These are phyloP conservation scores for Papilio protenor DNA, from an alignment of 2,888 invertebrate species.

Conservation along the genomic window DNA sequence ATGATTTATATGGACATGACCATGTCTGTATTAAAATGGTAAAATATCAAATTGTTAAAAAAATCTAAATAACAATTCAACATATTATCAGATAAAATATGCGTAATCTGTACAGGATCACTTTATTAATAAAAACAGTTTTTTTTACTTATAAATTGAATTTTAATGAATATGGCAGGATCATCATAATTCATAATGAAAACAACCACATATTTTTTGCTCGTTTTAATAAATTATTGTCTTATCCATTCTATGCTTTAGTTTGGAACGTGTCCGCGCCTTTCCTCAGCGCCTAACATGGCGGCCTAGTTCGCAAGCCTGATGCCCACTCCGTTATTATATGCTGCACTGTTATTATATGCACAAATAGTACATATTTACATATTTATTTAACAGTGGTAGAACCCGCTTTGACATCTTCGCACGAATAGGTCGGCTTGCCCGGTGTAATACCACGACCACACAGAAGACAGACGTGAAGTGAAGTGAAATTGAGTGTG, in stretches of 20 bases:
- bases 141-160: too few relatives aligned
- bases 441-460: too few relatives aligned
- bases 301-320: conserved; percentile 54
- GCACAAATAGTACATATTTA: not conserved
- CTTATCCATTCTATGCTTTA: conserved; percentile 33
- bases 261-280: conserved; percentile 51
- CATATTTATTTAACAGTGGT: too few relatives aligned
- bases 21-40: not conserved
- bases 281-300: conserved; percentile 53
- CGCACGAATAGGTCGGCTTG: too few relatives aligned
- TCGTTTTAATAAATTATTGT: not conserved
- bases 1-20: conserved; percentile 43
- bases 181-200: too few relatives aligned
- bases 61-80: not conserved
- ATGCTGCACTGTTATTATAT: not conserved
- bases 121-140: too few relatives aligned
- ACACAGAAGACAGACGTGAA: too few relatives aligned
- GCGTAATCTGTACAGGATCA: too few relatives aligned
- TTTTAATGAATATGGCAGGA: too few relatives aligned
- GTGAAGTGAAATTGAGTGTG: too few relatives aligned
- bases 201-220: not conserved
- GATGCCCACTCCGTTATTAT: conserved; percentile 45
- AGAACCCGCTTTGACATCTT: too few relatives aligned
- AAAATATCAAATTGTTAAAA: not conserved
- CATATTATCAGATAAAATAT: not conserved